A percentile compares a stretch with the other conserved stretches of the same genome.
Conservation (phyloP, 1,140 invertebrate genomes). For the Parapsyche elsis region DNA sequence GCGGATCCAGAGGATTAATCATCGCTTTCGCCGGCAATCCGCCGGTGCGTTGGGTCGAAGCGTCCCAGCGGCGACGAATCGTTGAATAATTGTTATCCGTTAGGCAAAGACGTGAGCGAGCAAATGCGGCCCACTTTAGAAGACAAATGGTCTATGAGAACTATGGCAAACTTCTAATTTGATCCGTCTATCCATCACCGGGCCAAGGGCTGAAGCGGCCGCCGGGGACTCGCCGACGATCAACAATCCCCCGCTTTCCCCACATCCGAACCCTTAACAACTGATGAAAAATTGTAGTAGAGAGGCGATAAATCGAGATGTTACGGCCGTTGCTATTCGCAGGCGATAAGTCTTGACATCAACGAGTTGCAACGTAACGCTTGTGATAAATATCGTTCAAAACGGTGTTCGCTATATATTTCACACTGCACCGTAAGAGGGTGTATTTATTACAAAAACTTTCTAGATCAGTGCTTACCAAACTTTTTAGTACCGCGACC, state of each 20-base stretch:
- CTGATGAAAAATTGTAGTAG: not conserved
- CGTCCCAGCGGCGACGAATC: not conserved
- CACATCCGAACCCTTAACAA: not conserved
- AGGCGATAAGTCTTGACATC: not conserved
- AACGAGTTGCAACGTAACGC: not conserved
- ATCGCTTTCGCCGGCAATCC: not conserved
- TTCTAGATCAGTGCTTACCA: no score
- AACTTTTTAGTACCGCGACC: no score
- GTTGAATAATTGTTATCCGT: conserved; percentile 30
- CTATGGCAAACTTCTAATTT: conserved; percentile 24
- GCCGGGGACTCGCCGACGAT: not conserved
- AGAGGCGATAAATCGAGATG: not conserved
- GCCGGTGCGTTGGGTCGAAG: not conserved
- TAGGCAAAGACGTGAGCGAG: conserved; percentile 22
- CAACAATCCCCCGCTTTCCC: not conserved
- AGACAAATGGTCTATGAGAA: conserved; percentile 18
- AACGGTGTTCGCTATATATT: no score
- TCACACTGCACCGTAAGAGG: no score
- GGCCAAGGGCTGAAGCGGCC: not conserved
- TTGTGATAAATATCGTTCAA: not conserved
- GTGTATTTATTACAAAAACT: no score
- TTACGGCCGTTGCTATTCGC: not conserved
- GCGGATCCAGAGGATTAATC: not conserved
- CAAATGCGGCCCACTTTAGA: conserved; percentile 17
- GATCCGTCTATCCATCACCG: conserved; percentile 35